Evolutionary conservation across 2,797 vertebrate genomes (phyloP).

Genomic region (Onychomys arenicola): DNA sequence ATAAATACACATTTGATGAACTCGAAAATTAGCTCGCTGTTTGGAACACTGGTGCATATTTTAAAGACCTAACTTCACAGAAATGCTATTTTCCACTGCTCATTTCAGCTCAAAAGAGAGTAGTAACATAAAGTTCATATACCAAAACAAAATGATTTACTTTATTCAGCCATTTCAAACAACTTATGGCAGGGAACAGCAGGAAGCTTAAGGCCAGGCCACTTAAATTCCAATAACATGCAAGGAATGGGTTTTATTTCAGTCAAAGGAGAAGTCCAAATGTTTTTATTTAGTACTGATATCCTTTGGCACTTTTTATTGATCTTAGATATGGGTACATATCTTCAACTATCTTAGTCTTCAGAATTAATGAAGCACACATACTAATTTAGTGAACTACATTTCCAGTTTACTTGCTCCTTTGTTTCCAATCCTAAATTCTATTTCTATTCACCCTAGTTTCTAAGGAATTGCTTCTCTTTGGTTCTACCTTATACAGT

Average conservation of each 20-base stretch:
- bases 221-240: constrained; percentile 72
- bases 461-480: neutral
- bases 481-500: neutral
- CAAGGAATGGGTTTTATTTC: constrained; percentile 27
- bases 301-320: neutral
- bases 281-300: constrained; percentile 12
- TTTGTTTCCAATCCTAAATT: constrained; percentile 26
- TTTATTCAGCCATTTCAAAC: constrained; percentile 73
- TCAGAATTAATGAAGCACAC: neutral
- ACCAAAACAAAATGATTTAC: constrained; percentile 76
- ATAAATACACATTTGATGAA: constrained; percentile 80
- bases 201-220: constrained; percentile 58
- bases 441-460: neutral
- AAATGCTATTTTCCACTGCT: constrained; percentile 80
- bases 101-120: constrained; percentile 77
- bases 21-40: constrained; percentile 71
- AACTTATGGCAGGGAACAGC: constrained; percentile 64
- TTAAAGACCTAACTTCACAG: constrained; percentile 72
- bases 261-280: neutral
- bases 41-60: constrained; percentile 72
- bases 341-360: constrained; percentile 10
- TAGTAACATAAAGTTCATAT: constrained; percentile 63
- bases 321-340: neutral
- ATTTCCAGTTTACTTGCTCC: neutral
- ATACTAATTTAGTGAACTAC: neutral